Evolutionary conservation across 2,888 invertebrate genomes (phyloP).

Genomic region (Argyra leucocephala): DNA sequence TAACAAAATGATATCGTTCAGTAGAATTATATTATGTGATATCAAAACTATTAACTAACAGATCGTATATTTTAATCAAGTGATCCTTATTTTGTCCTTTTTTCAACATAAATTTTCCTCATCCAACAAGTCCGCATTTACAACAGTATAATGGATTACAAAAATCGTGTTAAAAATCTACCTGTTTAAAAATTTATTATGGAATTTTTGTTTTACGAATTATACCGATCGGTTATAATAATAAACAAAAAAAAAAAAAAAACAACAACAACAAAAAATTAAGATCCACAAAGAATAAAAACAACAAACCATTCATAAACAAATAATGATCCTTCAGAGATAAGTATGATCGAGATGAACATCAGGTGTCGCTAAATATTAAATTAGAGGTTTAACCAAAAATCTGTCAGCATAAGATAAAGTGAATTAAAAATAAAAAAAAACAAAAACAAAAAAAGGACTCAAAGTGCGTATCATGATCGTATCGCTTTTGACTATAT

Average conservation of each 20-base stretch:
- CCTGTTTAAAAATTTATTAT: no score
- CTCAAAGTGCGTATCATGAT: no score
- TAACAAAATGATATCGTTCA: no score
- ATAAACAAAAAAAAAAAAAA: no score
- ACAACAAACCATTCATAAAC: neutral
- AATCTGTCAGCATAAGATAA: neutral
- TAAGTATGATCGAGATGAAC: neutral
- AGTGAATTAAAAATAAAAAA: neutral
- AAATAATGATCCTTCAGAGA: neutral
- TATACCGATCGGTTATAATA: no score
- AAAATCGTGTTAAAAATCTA: neutral
- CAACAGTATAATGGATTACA: neutral
- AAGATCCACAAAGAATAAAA: no score
- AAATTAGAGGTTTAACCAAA: slow-evolving; percentile 2
- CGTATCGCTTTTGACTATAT: no score
- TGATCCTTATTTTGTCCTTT: neutral
- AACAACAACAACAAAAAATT: no score
- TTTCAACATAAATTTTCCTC: neutral
- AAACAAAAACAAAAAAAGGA: no score
- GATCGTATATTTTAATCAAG: neutral
- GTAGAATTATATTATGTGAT: neutral
- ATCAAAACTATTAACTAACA: neutral
- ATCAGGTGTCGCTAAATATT: neutral
- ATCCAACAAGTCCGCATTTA: neutral
- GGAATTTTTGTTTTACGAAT: no score